Conservation (phyloP, 2,888 invertebrate genomes). For the Rhabditoides inermis region DNA sequence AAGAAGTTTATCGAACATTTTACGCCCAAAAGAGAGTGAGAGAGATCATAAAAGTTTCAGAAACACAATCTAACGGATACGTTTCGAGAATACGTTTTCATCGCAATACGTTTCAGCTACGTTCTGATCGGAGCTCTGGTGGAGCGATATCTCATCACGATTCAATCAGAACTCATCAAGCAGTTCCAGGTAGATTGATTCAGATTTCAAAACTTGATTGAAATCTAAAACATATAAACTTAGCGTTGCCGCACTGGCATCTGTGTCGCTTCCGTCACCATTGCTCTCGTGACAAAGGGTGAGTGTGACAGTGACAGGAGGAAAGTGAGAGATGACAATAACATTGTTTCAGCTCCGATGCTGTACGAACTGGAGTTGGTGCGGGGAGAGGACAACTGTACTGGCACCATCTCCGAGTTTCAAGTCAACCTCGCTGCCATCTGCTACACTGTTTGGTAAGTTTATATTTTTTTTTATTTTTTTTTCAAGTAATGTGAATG, state of each 20-base stretch:
- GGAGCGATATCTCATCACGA: slow-evolving; percentile 22
- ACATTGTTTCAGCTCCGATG: too few species aligned
- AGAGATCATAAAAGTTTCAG: not conserved
- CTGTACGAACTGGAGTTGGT: slow-evolving; percentile 22
- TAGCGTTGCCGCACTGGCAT: slow-evolving; percentile 16
- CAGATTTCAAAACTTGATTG: too few species aligned
- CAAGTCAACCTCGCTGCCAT: too few species aligned
- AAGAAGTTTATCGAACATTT: too few species aligned
- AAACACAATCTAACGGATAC: not conserved
- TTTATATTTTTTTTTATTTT: too few species aligned
- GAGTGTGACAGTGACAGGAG: too few species aligned
- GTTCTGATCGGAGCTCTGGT: slow-evolving; percentile 20
- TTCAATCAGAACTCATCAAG: slow-evolving; percentile 18
- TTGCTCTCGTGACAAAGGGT: slow-evolving; percentile 21
- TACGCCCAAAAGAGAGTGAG: not conserved
- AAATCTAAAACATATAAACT: too few species aligned
- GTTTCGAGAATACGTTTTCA: too few species aligned
- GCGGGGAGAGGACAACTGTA: slow-evolving; percentile 15
- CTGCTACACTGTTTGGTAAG: too few species aligned
- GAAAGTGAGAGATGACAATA: too few species aligned
- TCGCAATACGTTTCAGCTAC: slow-evolving; percentile 17
- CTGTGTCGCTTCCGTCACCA: slow-evolving; percentile 15
- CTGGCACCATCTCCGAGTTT: too few species aligned
- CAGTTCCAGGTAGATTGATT: slow-evolving; percentile 18
- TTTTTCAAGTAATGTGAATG: too few species aligned